A percentile compares a stretch with the other conserved stretches of the same genome.
Evolutionary conservation across 2,888 invertebrate species (phyloP).

Genomic region (Spatulosminthurus flaviceps): DNA sequence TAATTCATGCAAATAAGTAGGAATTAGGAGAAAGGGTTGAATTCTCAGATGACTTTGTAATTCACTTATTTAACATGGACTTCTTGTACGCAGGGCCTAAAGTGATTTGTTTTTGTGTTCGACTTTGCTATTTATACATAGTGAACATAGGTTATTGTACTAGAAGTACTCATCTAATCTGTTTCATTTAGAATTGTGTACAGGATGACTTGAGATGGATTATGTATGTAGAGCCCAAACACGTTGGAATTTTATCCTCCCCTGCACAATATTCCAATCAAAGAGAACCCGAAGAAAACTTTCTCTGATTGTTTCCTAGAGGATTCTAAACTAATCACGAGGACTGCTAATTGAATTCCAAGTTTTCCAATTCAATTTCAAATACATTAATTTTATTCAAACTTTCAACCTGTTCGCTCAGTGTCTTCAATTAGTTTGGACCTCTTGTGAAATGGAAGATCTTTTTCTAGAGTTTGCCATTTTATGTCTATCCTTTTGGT

Average conservation of each 20-base stretch:
- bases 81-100: too few relatives aligned
- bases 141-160: too few relatives aligned
- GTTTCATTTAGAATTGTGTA: background rate
- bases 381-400: background rate
- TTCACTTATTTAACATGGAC: background rate
- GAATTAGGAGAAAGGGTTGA: background rate
- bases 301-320: background rate
- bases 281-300: background rate
- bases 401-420: background rate
- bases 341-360: background rate
- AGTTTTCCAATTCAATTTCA: background rate
- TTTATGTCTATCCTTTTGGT: too few relatives aligned
- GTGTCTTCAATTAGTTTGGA: background rate
- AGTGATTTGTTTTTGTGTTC: too few relatives aligned
- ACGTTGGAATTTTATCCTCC: background rate
- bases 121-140: too few relatives aligned
- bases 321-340: background rate
- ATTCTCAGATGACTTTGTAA: conserved; percentile 12
- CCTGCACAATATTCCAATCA: background rate
- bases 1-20: background rate
- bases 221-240: background rate
- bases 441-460: too few relatives aligned
- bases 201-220: background rate
- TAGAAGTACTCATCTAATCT: background rate
- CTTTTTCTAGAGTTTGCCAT: too few relatives aligned